Conservation (phyloP, 2,113 vertebrate species). For the Eonycteris spelaea region DNA sequence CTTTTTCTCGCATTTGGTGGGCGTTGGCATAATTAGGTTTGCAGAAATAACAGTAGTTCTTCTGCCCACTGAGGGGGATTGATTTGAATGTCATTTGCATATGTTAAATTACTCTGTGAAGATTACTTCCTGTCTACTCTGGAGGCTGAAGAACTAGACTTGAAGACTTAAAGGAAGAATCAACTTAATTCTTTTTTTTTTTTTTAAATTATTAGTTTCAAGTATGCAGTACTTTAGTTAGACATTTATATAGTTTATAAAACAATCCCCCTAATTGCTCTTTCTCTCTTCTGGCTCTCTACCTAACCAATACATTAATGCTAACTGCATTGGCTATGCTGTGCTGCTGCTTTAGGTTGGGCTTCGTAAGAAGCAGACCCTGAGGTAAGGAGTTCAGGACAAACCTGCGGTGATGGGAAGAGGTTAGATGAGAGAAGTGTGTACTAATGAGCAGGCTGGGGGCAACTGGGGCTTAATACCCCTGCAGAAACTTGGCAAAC, state of each 20-base stretch:
- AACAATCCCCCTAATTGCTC: too few species aligned
- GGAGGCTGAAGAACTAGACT: not conserved
- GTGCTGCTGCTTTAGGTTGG: not conserved
- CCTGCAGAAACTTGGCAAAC: not conserved
- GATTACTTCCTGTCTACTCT: not conserved
- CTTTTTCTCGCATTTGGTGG: not conserved
- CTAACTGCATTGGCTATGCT: too few species aligned
- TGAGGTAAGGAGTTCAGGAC: not conserved
- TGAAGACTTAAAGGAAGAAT: not conserved
- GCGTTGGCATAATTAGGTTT: constrained; percentile 13
- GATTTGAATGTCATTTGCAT: constrained; percentile 31
- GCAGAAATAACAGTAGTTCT: constrained; percentile 13
- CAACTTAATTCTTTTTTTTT: not conserved
- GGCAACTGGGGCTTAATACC: not conserved
- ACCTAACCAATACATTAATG: too few species aligned
- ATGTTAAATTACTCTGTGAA: not conserved
- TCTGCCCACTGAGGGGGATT: not conserved
- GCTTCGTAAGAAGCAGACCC: not conserved
- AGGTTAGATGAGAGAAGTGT: not conserved
- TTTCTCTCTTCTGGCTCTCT: too few species aligned
- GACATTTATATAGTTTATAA: too few species aligned
- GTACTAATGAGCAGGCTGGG: not conserved
- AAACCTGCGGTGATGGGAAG: not conserved
- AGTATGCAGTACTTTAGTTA: too few species aligned
- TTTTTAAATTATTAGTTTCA: not conserved